phyloP scores from a whole-genome alignment of 2,113 vertebrate genomes.

The Ancistrus triradiatus region DNA sequence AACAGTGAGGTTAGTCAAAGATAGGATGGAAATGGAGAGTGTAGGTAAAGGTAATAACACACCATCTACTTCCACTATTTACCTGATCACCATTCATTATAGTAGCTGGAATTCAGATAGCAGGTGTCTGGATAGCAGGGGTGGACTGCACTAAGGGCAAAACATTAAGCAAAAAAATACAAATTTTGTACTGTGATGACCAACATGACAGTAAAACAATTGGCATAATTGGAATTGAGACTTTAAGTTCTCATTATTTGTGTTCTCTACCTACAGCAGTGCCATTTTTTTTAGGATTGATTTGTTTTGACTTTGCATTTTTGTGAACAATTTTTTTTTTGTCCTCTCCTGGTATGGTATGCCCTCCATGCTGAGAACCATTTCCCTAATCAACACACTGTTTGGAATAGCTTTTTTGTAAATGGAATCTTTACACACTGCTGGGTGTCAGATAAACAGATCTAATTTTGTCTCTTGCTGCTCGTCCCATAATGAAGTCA shows the following conservation, averaged over 20 bases:
- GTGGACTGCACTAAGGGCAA: too few relatives aligned
- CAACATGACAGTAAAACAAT: too few relatives aligned
- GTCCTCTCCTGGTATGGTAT: slow-evolving; percentile 40
- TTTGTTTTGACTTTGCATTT: slow-evolving; percentile 14
- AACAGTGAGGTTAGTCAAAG: too few relatives aligned
- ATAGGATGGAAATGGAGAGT: too few relatives aligned
- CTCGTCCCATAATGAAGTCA: slow-evolving; percentile 48
- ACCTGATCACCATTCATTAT: too few relatives aligned
- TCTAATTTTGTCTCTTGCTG: slow-evolving; percentile 50
- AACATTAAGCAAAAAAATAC: too few relatives aligned
- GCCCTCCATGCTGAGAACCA: slow-evolving; percentile 41
- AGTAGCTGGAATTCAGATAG: too few relatives aligned
- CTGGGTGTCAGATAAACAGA: slow-evolving; percentile 49
- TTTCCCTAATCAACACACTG: slow-evolving; percentile 36
- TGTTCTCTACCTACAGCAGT: slow-evolving; percentile 17
- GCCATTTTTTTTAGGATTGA: slow-evolving; percentile 5
- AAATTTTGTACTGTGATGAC: too few relatives aligned
- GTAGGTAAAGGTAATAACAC: too few relatives aligned
- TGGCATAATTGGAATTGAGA: too few relatives aligned
- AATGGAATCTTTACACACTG: slow-evolving; percentile 51
- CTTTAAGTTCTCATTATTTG: slow-evolving; percentile 39
- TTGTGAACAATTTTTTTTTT: slow-evolving; percentile 33
- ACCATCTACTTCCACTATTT: too few relatives aligned
- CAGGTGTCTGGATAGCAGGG: too few relatives aligned
- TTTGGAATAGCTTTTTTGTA: slow-evolving; percentile 33